Conservation (phyloP, 2,113 vertebrate genomes). For the Climacteris rufus region DNA sequence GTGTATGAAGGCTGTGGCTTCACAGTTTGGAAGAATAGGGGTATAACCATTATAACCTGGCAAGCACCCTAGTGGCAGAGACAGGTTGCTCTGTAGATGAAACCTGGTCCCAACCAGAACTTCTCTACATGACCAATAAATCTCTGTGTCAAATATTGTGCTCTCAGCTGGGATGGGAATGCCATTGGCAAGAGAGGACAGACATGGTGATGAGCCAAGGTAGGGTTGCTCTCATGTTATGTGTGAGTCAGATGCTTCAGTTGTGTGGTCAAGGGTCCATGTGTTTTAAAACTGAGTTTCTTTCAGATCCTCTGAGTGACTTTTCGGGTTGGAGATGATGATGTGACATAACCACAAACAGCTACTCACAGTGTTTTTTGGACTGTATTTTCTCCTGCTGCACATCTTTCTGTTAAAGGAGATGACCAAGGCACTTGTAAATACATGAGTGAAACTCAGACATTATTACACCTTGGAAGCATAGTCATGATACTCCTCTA, state of each 20-base stretch:
- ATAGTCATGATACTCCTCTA: neutral
- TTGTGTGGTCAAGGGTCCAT: neutral
- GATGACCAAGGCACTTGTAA: neutral
- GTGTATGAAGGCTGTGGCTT: neutral
- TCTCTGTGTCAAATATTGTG: neutral
- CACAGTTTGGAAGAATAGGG: neutral
- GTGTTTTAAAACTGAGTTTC: neutral
- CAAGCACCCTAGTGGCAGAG: neutral
- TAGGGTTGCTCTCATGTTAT: neutral
- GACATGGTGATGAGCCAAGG: rapidly evolving
- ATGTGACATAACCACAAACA: slow-evolving; percentile 53
- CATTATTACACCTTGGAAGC: neutral
- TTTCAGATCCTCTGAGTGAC: neutral
- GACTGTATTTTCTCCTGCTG: neutral
- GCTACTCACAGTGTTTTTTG: neutral
- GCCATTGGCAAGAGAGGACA: neutral
- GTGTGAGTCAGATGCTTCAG: neutral
- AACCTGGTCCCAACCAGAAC: neutral
- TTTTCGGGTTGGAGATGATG: neutral
- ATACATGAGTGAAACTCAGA: neutral
- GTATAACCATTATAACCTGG: neutral
- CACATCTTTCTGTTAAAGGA: neutral
- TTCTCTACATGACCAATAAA: neutral
- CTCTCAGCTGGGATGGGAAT: neutral
- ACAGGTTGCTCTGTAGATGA: neutral